Evolutionary conservation across 2,113 vertebrate species (phyloP), one percentile per base, ranked within the genome.

Genomic region (Camelus dromedarius): DNA sequence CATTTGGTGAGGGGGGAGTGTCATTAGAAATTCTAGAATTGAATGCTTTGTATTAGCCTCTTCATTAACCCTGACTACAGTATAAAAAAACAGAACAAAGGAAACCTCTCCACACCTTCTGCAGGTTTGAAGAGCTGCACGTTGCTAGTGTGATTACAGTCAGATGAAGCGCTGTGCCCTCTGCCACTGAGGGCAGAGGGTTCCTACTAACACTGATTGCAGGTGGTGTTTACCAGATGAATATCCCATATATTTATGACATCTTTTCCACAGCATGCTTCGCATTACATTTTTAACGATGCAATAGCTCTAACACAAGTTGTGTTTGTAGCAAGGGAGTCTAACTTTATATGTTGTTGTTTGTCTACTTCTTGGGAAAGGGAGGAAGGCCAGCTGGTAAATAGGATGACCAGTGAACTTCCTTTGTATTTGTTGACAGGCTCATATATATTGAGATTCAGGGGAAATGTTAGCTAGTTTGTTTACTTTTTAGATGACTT

Each of bases 401-500:
- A 54, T 56, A 35, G 79, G 18, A 10, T 52, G 80, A n/a, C 54
- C 26, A 5, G 66, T 38, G 14, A 32, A n/a, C 50, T 93, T 7
- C 30, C 38, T 42, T 42, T 42, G 38, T 38, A 42, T 42, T 42
- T 42, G 38, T 42, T 42, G 38, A 42, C 38, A 42, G 38, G 38
- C 38, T 42, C 38, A 42, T 67, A 4, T 64, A 46, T 66, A 7
- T 50, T 81, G 38, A 64, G 56, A 52, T 73, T 67, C 18, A 52
- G 64, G 66, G 16, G 56, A 48, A 38, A 54, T 42, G 42, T 85
- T 58, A 89, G 42, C 69, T 42, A 64, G 26, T 81, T 90, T 79
- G 56, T 38, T 70, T 20, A 46, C 72, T 90, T 80, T 93, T 50
- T 85, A 73, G 79, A 30, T 93, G 50, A 64, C 69, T 92, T 76